Conservation (phyloP, 2,888 invertebrate genomes). For the Thereva unica region DNA sequence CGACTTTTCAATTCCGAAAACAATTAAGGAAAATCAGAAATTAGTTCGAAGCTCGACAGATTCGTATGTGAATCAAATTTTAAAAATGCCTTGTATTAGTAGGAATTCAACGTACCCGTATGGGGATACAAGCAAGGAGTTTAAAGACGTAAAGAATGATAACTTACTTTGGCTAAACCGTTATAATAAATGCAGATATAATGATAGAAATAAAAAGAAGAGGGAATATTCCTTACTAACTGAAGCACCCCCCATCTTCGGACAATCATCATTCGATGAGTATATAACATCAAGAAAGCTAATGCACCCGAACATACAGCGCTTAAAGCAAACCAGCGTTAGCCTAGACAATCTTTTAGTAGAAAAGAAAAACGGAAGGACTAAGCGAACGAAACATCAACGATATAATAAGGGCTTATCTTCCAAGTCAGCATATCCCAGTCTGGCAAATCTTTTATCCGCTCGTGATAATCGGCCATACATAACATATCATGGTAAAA, state of each 20-base stretch:
- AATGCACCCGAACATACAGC: not conserved
- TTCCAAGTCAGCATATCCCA: too few species aligned
- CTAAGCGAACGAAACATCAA: not conserved
- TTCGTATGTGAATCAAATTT: conserved; percentile 19
- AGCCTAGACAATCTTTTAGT: conserved; percentile 35
- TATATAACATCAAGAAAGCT: not conserved
- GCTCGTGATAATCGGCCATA: conserved; percentile 22
- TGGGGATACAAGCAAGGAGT: not conserved
- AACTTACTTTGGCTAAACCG: too few species aligned
- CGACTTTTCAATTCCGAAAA: conserved; percentile 17
- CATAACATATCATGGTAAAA: conserved; percentile 36
- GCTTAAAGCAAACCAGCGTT: conserved; percentile 21
- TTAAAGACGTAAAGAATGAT: too few species aligned
- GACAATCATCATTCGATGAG: conserved; percentile 4
- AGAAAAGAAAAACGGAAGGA: not conserved
- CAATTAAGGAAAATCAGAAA: conserved; percentile 23
- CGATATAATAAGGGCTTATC: too few species aligned
- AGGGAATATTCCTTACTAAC: too few species aligned
- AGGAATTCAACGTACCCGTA: not conserved
- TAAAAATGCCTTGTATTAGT: not conserved
- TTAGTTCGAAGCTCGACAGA: conserved; percentile 23
- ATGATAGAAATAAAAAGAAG: too few species aligned
- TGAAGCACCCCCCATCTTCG: not conserved
- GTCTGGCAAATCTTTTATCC: not conserved
- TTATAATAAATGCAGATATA: too few species aligned